Evolutionary conservation across 2,888 invertebrate species (phyloP), one percentile per base, ranked within the genome.

Genomic region (Epistrophella euchroma): DNA sequence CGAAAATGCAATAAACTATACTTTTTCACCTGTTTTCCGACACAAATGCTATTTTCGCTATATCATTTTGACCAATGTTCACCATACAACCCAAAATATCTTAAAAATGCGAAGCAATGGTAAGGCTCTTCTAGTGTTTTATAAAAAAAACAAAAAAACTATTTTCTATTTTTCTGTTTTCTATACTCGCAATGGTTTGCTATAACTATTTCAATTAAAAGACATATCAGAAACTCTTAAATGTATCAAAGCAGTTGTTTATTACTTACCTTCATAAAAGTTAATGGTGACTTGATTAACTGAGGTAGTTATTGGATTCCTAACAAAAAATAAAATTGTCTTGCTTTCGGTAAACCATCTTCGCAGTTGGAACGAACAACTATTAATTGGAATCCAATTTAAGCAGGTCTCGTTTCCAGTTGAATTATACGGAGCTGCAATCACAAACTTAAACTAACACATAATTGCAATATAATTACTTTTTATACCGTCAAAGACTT

Each of bases 351-450:
- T 92, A 89, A 97, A 96, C 90, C 96, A 97, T 88, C 96, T 95
- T 0, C 94, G 92, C 35, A 96, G 93, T 0, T 93, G 93, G 89
- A 96, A 96, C 43, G 94, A 93, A 89, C 96, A 96, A 0, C 92
- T 91, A 0, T 91, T 90, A 0, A 94, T 93, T 0, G 88, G 78
- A 0, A 90, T 89, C 75, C 92, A 93, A 1, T 56, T 81, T 0
- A 88, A 87, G 89, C 97, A 97, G 0, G 95, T 96, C 91, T 97
- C 97, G 88, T 96, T 96, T 9, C 96, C 96, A 0, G 96, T 96
- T 0, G 95, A 92, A 89, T 96, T 96, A 89, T 92, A 92, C 0
- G 92, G 92, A 0, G 92, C 92, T 92, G 35, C 0, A 87, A 62
- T n/a, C 32, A 43, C 35, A 35, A 28, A 56, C 25, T 35, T 32